Evolutionary conservation across 1,140 invertebrate genomes (phyloP).

Genomic region (Neodiprion lecontei): DNA sequence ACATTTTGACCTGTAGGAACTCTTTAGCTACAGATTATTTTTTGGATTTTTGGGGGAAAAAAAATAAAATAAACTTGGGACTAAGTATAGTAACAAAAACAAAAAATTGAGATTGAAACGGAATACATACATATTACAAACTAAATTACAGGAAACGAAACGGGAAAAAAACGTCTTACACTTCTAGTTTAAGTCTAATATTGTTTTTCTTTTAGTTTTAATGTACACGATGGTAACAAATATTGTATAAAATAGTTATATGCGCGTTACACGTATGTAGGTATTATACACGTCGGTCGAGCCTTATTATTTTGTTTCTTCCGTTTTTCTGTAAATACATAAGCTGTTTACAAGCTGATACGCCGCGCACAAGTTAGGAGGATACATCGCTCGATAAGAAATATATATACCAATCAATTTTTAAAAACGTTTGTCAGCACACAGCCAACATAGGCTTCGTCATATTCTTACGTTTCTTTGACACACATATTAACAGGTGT

Average conservation of each 20-base stretch:
- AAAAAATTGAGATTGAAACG: background rate
- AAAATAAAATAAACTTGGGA: background rate
- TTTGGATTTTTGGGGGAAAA: background rate
- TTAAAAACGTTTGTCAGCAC: background rate
- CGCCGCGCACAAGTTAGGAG: conserved; percentile 13
- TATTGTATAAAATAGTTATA: conserved; percentile 49
- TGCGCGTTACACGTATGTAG: conserved; percentile 21
- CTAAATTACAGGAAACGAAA: background rate
- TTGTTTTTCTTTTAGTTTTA: conserved; percentile 40
- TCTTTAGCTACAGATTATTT: background rate
- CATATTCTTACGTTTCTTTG: too few relatives aligned
- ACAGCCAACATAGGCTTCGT: too few relatives aligned
- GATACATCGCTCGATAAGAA: conserved; percentile 25
- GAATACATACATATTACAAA: background rate
- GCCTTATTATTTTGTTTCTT: background rate
- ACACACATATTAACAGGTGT: too few relatives aligned
- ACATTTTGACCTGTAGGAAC: background rate
- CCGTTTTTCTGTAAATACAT: too few relatives aligned
- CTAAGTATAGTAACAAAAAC: background rate
- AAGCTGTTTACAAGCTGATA: background rate
- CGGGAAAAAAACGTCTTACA: background rate
- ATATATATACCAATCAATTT: conserved; percentile 34
- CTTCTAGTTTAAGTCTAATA: background rate
- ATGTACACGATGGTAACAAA: conserved; percentile 56
- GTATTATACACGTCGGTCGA: conserved; percentile 6